These are phyloP conservation scores for Argya squamiceps DNA, from an alignment of 2,797 vertebrate genomes.

Conservation along the genomic window DNA sequence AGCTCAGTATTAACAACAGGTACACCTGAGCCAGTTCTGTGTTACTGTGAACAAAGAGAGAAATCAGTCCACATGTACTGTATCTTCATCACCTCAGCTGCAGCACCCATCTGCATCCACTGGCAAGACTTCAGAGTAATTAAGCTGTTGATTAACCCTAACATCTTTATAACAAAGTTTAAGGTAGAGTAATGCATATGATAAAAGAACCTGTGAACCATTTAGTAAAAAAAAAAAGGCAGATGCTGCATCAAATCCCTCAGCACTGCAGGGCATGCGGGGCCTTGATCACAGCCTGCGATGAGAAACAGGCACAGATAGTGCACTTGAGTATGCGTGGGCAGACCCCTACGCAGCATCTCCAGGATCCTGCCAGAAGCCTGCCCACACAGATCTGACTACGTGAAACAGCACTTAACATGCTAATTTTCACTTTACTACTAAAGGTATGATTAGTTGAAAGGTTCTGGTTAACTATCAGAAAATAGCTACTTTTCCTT, in stretches of 20 bases:
- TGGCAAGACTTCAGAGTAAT: conserved; percentile 30
- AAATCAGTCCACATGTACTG: background rate
- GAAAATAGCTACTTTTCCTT: conserved; percentile 2
- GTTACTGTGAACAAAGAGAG: conserved; percentile 7
- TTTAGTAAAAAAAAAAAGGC: background rate
- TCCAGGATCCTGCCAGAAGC: conserved; percentile 35
- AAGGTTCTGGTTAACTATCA: conserved; percentile 9
- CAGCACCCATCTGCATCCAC: conserved; percentile 31
- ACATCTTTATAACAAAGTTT: background rate
- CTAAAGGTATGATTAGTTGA: background rate
- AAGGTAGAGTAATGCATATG: background rate
- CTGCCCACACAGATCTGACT: conserved; percentile 39
- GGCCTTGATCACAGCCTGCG: background rate
- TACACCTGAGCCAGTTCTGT: background rate
- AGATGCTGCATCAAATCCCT: conserved; percentile 7
- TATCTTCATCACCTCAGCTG: background rate
- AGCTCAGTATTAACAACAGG: background rate
- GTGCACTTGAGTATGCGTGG: background rate
- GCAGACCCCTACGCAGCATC: conserved; percentile 11
- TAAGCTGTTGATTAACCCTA: background rate
- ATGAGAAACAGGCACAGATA: conserved; percentile 10
- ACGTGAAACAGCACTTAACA: conserved; percentile 1
- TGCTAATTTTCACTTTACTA: conserved; percentile 34
- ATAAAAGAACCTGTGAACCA: conserved; percentile 10
- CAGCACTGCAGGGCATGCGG: conserved; percentile 16